phyloP scores from a whole-genome alignment of 2,888 invertebrate species.

The Spatulosminthurus flaviceps region DNA sequence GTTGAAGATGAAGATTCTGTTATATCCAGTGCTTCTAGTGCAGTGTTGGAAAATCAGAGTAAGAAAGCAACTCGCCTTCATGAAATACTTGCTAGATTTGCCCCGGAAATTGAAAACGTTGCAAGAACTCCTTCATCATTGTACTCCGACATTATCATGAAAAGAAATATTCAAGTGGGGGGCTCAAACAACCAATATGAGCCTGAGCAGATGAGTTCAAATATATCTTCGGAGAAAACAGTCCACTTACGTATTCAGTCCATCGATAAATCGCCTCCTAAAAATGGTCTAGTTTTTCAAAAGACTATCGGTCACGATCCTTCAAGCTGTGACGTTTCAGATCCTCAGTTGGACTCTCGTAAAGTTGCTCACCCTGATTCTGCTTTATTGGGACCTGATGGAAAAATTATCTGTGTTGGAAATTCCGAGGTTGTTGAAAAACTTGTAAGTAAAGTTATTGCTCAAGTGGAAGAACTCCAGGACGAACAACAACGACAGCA shows the following conservation, averaged over 20 bases:
- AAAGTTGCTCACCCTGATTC: conserved; percentile 69
- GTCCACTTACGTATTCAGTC: conserved; percentile 28
- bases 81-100: conserved; percentile 34
- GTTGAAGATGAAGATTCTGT: too few relatives aligned
- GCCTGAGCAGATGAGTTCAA: background rate
- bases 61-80: conserved; percentile 33
- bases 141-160: conserved; percentile 36
- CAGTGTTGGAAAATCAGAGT: background rate
- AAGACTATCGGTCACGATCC: conserved; percentile 34
- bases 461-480: conserved; percentile 51
- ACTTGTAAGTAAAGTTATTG: conserved; percentile 54
- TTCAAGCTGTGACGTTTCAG: conserved; percentile 41
- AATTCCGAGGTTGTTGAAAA: conserved; percentile 52
- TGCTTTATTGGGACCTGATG: conserved; percentile 74
- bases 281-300: conserved; percentile 32
- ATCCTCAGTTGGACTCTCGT: background rate
- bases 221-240: background rate
- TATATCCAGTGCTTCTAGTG: too few relatives aligned
- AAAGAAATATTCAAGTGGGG: background rate
- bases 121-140: conserved; percentile 36
- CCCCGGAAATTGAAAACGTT: conserved; percentile 40
- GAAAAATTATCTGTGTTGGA: conserved; percentile 69
- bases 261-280: background rate
- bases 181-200: background rate
- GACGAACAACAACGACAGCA: conserved; percentile 43